Conservation (phyloP, 2,888 invertebrate species). For the Drosophila testacea region DNA sequence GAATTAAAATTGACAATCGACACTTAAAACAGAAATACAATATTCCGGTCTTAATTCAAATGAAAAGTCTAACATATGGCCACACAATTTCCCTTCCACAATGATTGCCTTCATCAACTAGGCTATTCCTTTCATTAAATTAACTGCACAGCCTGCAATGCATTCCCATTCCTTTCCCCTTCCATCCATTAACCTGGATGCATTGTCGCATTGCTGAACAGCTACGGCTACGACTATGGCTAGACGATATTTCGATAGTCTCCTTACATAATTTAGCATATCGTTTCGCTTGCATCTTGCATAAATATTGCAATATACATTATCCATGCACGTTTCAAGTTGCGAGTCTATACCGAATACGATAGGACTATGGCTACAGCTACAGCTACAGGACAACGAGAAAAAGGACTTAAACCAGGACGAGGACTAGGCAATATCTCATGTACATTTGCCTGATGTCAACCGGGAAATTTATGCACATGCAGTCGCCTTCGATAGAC, state of each 20-base stretch:
- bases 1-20: neutral
- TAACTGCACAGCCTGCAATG: conserved; percentile 5
- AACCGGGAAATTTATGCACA: conserved; percentile 72
- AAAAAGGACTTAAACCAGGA: neutral
- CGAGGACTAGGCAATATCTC: conserved; percentile 62
- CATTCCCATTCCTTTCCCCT: neutral
- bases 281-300: conserved; percentile 28
- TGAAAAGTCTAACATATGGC: neutral
- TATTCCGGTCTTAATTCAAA: neutral
- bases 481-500: conserved; percentile 57
- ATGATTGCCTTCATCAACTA: neutral
- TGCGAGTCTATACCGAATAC: conserved; percentile 1
- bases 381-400: neutral
- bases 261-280: conserved; percentile 45
- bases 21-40: neutral
- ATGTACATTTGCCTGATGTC: conserved; percentile 68
- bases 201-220: conserved; percentile 7
- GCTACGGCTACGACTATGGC: conserved; percentile 3
- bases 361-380: conserved; percentile 1
- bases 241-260: conserved; percentile 24
- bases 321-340: conserved; percentile 18
- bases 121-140: conserved; percentile 16
- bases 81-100: conserved; percentile 1
- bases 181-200: conserved; percentile 2
- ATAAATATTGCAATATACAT: conserved; percentile 45